Base-by-base conservation (phyloP, 2,888 invertebrate species). In the Pseudanteris insignis region DNA sequence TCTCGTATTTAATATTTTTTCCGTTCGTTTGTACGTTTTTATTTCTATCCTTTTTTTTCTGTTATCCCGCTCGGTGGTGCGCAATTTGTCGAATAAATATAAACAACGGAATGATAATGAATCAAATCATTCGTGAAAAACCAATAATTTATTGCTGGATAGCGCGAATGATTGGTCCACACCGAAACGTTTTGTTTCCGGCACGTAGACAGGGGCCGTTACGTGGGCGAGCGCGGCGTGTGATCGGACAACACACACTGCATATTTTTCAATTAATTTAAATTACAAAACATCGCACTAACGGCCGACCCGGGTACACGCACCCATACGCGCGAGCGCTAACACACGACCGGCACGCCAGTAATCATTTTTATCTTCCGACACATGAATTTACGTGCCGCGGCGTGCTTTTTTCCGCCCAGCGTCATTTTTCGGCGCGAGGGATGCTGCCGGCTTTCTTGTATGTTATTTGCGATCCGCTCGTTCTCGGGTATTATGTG, bases 221-320 rank as follows among this genome's bases (percentile, higher is more conserved):
- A 59, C 55, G 63, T 55, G 33, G 46, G 55, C 38, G 48, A 37
- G 55, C 38, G 26, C 50, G 66, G 67, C 66, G 65, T 67, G 67
- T 70, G 70, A 75, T 72, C 71, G 67, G 69, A 72, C 72, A 74
- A 73, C 77, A 68, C 70, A 72, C 71, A 71, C 70, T 75, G 77
- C 77, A 77, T 77, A 78, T 78, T 78, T 78, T 78, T 77, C 78
- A 76, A 77, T 78, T 78, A 77, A 78, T 78, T 78, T 77, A 76
- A 78, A 78, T 78, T 75, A 76, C 78, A 77, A 77, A 77, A 76
- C 74, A 73, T 72, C 73, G 74, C 70, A 71, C 71, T 72, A 70
- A 70, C 72, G 70, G 69, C 51, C 43, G 48, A 63, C 38, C 55
- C 54, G 64, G 15, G 12, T 43, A 57, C 70, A 65, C 68, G n/a